Evolutionary conservation across 2,888 invertebrate genomes (phyloP).

Genomic region (Nowickia ferox): DNA sequence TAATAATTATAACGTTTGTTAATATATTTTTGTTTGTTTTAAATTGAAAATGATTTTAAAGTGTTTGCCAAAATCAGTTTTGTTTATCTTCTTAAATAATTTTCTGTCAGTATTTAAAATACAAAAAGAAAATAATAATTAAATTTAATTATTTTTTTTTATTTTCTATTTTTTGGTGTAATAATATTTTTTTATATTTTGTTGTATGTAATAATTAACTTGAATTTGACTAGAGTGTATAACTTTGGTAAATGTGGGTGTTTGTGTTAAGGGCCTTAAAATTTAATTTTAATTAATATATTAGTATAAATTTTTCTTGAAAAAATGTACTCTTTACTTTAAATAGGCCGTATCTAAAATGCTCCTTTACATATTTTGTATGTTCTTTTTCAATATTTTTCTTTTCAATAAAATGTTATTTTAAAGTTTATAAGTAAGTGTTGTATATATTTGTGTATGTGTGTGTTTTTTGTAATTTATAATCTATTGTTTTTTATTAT

Average conservation of each 20-base stretch:
- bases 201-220: slow-evolving; percentile 78
- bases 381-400: slow-evolving; percentile 38
- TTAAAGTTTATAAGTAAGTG: slow-evolving; percentile 61
- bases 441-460: slow-evolving; percentile 66
- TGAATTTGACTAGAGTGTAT: slow-evolving; percentile 82
- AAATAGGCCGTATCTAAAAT: slow-evolving; percentile 68
- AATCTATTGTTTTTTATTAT: slow-evolving; percentile 64
- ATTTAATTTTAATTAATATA: slow-evolving; percentile 60
- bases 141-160: slow-evolving; percentile 51
- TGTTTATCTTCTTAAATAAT: slow-evolving; percentile 53
- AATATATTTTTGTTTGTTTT: slow-evolving; percentile 26
- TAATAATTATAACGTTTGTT: slow-evolving; percentile 63
- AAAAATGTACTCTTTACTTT: slow-evolving; percentile 51
- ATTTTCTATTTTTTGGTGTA: too few relatives aligned
- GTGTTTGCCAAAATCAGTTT: slow-evolving; percentile 70
- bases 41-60: slow-evolving; percentile 49
- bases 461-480: slow-evolving; percentile 49
- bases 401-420: slow-evolving; percentile 45
- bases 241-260: slow-evolving; percentile 65
- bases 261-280: slow-evolving; percentile 60
- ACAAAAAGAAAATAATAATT: slow-evolving; percentile 77
- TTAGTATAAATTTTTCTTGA: slow-evolving; percentile 45
- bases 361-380: slow-evolving; percentile 51
- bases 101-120: slow-evolving; percentile 78
- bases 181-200: slow-evolving; percentile 56